phyloP scores from a whole-genome alignment of 2,888 invertebrate species.

The Nineta flava region DNA sequence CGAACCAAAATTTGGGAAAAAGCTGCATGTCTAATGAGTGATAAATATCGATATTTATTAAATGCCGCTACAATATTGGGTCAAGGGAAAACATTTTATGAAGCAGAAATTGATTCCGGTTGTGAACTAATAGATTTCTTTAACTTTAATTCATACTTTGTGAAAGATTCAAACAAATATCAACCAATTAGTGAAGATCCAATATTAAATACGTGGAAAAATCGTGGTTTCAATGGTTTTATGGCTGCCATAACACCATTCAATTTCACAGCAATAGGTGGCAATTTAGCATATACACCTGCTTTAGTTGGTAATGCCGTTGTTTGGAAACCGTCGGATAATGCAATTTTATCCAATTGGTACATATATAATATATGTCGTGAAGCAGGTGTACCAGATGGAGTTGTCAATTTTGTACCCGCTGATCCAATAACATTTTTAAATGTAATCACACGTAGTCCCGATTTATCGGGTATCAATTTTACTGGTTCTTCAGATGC shows the following conservation, averaged over 20 bases:
- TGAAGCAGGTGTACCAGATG: conserved; percentile 92
- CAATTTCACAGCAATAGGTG: conserved; percentile 98
- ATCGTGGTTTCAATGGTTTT: conserved; percentile 92
- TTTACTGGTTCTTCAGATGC: conserved; percentile 97
- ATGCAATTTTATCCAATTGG: conserved; percentile 92
- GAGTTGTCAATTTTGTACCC: conserved; percentile 95
- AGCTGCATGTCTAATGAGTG: conserved; percentile 83
- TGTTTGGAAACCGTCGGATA: conserved; percentile 97
- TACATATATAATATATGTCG: conserved; percentile 80
- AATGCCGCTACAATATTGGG: conserved; percentile 97
- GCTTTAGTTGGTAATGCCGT: conserved; percentile 90
- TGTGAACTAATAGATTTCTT: conserved; percentile 94
- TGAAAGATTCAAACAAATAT: conserved; percentile 74
- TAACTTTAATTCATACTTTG: conserved; percentile 62
- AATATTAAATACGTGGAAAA: conserved; percentile 65
- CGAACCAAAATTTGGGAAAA: conserved; percentile 54
- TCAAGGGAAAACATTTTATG: conserved; percentile 86
- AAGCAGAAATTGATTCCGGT: conserved; percentile 95
- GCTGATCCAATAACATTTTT: conserved; percentile 94
- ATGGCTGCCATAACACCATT: conserved; percentile 95
- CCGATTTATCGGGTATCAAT: conserved; percentile 82
- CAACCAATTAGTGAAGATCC: conserved; percentile 77
- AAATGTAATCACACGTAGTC: conserved; percentile 68
- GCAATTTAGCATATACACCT: conserved; percentile 83
- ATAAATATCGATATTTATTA: conserved; percentile 70